phyloP scores from a whole-genome alignment of 2,113 vertebrate species.

The Eretmochelys imbricata region DNA sequence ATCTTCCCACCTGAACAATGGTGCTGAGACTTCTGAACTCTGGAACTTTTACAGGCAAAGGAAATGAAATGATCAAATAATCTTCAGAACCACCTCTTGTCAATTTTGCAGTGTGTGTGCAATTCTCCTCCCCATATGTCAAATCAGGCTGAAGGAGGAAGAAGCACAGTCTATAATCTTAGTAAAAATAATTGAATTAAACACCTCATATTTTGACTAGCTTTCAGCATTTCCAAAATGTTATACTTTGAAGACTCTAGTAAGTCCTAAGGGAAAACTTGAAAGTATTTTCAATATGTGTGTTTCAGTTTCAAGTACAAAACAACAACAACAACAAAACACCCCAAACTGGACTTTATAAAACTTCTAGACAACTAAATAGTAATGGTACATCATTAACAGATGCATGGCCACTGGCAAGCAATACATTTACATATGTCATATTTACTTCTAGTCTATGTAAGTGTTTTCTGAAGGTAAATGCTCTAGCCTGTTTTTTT shows the following conservation, averaged over 20 bases:
- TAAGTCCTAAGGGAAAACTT: conserved; percentile 7
- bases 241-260: neutral
- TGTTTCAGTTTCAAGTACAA: neutral
- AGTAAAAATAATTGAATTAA: conserved; percentile 46
- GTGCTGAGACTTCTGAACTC: conserved; percentile 34
- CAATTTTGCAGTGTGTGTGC: conserved; percentile 46
- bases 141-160: neutral
- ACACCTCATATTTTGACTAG: neutral
- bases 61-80: conserved; percentile 61
- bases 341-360: neutral
- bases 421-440: neutral
- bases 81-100: conserved; percentile 37
- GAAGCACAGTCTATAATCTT: conserved; percentile 10
- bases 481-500: neutral
- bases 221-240: conserved; percentile 6
- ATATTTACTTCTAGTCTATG: too few species aligned
- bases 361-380: neutral
- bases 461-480: neutral
- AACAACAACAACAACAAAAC: neutral
- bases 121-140: conserved; percentile 19
- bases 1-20: conserved; percentile 13
- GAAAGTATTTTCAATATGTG: neutral
- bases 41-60: conserved; percentile 45
- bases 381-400: neutral
- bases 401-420: neutral